Evolutionary conservation across 2,888 invertebrate genomes (phyloP).

Genomic region (Gryllus longicercus): DNA sequence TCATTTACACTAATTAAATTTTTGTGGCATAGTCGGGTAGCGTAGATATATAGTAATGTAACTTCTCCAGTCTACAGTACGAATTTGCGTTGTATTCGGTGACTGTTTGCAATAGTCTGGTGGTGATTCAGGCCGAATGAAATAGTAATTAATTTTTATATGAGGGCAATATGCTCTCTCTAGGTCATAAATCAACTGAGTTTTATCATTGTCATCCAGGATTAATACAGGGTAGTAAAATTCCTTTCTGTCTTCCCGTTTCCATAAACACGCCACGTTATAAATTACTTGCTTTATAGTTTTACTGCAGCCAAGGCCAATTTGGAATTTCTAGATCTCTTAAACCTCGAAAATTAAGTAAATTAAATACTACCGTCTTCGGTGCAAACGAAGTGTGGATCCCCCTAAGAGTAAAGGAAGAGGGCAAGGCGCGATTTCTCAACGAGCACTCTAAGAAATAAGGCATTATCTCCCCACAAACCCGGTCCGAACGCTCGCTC

Average conservation of each 20-base stretch:
- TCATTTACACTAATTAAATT: too few species aligned
- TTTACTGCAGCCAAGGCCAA: not conserved
- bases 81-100: too few species aligned
- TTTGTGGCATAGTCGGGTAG: too few species aligned
- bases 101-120: not conserved
- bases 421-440: too few species aligned
- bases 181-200: not conserved
- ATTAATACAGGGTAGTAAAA: not conserved
- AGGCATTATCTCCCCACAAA: too few species aligned
- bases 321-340: not conserved
- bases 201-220: slow-evolving; percentile 10
- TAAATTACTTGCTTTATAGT: slow-evolving; percentile 1
- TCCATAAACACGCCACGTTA: not conserved
- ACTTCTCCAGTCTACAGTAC: too few species aligned
- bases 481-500: too few species aligned
- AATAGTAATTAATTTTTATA: slow-evolving; percentile 10
- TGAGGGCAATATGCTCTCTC: not conserved
- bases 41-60: too few species aligned
- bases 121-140: not conserved
- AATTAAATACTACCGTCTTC: not conserved
- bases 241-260: not conserved
- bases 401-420: too few species aligned
- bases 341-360: not conserved
- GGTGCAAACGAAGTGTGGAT: too few species aligned
- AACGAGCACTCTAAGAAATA: too few species aligned